phyloP scores from a whole-genome alignment of 2,113 vertebrate genomes.

The Triplophysa rosa region DNA sequence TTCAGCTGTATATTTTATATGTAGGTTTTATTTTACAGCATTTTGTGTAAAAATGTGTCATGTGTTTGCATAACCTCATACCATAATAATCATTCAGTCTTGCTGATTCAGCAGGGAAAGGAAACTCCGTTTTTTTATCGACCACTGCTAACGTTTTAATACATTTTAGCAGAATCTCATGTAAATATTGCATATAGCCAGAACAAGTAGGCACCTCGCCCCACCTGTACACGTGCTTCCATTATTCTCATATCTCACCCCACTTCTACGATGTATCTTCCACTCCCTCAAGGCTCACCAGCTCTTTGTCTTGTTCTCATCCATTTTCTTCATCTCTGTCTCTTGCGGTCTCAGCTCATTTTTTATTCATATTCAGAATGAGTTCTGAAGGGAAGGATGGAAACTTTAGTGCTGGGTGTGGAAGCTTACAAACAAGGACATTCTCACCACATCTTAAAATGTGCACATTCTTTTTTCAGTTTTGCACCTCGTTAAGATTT shows the following conservation, averaged over 20 bases:
- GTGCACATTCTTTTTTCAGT: not conserved
- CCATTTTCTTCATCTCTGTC: constrained; percentile 17
- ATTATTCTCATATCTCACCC: not conserved
- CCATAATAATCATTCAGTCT: too few relatives aligned
- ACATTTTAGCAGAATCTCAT: too few relatives aligned
- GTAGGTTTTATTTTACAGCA: too few relatives aligned
- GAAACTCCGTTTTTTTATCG: too few relatives aligned
- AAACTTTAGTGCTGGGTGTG: constrained; percentile 36
- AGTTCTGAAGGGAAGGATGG: constrained; percentile 41
- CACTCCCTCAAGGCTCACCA: constrained; percentile 16
- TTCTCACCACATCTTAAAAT: constrained; percentile 2
- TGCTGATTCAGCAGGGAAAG: too few relatives aligned
- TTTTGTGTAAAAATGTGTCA: too few relatives aligned
- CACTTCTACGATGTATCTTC: constrained; percentile 9
- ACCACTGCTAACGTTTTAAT: too few relatives aligned
- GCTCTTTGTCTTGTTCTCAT: constrained; percentile 24
- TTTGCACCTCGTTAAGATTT: too few relatives aligned
- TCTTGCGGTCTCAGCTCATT: constrained; percentile 39
- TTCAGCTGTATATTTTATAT: too few relatives aligned
- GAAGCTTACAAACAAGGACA: not conserved
- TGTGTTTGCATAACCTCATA: too few relatives aligned
- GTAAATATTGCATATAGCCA: not conserved
- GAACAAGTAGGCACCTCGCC: not conserved
- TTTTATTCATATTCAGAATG: constrained; percentile 54
- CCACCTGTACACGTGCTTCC: not conserved